Conservation (phyloP, 2,797 vertebrate species). For the Amblyopsis hoosieri region DNA sequence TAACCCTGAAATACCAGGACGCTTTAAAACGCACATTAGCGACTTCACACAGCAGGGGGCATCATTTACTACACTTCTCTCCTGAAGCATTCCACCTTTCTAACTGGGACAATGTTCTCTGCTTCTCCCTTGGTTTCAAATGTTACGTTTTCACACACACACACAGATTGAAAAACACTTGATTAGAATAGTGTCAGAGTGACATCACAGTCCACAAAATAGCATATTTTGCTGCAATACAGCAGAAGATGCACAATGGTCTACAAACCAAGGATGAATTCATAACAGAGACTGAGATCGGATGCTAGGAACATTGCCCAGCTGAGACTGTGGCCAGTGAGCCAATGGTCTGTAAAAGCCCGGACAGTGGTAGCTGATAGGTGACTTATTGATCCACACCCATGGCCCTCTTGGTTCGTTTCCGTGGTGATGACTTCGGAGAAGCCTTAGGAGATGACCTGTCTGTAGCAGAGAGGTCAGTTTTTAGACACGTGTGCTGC, state of each 20-base stretch:
- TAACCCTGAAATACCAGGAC: not conserved
- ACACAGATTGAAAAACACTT: constrained; percentile 11
- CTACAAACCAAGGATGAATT: constrained; percentile 5
- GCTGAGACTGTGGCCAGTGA: constrained; percentile 16
- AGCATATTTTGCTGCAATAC: constrained; percentile 5
- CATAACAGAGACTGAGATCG: constrained; percentile 18
- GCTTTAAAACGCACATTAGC: not conserved
- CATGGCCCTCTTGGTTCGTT: constrained; percentile 74
- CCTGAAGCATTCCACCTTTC: too few relatives aligned
- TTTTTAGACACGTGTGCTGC: constrained; percentile 9
- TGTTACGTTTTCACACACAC: constrained; percentile 12
- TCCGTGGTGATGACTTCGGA: constrained; percentile 76
- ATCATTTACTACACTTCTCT: not conserved
- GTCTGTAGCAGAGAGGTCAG: constrained; percentile 60
- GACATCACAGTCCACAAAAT: constrained; percentile 29
- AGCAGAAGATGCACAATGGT: constrained; percentile 26
- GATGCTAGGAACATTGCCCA: not conserved
- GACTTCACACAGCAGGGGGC: constrained; percentile 15
- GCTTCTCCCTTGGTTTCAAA: not conserved
- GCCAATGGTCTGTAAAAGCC: constrained; percentile 38
- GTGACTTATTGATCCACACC: constrained; percentile 69
- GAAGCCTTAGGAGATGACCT: constrained; percentile 76
- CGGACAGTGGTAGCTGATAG: constrained; percentile 27
- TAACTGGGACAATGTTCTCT: too few relatives aligned
- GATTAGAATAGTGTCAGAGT: constrained; percentile 29